Evolutionary conservation across 2,888 invertebrate species (phyloP), one percentile per base, ranked within the genome.

Genomic region (Cancer borealis): DNA sequence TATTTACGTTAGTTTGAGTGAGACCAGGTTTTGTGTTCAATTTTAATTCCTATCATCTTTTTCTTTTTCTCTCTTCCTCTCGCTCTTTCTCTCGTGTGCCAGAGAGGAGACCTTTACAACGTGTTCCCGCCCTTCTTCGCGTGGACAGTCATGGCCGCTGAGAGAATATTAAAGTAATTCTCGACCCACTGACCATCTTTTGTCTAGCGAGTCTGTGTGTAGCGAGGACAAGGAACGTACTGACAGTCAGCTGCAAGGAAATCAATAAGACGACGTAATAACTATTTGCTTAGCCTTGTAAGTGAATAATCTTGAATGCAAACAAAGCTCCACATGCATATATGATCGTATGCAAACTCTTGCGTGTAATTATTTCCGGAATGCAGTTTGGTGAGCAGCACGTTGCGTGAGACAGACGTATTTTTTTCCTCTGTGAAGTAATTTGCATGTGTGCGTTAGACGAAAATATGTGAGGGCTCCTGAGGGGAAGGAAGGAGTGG

Each of bases 251-350:
- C 84, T 84, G 14, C 84, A 39, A 14, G 84, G 39, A 84, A 84
- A 84, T 84, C 84, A 39, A 84, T 84, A 39, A 39, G 39, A 39
- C 84, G n/a, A 2, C 84, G 84, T 84, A 84, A 84, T 39, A 84
- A 84, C 84, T 84, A 84, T 84, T 84, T 84, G 84, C n/a, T 84
- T 84, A 84, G 30, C 39, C 39, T 84, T 14, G 39, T 84, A n/a
- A 84, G 39, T 84, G 84, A 39, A 39, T 84, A 84, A 39, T 84
- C 39, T 12, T 39, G 39, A 84, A 84, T n/a, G 84, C 39, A 84
- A 84, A 84, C 84, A 84, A 39, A 39, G 39, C 39, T 84, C 84
- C 84, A 84, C 84, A 30, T 84, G 84, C 84, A 84, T 84, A 84
- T 39, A 84, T 30, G 39, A 84, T 84, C 14, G 84, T 39, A 39